phyloP scores from a whole-genome alignment of 2,888 invertebrate species.

The Nephrotoma flavescens region DNA sequence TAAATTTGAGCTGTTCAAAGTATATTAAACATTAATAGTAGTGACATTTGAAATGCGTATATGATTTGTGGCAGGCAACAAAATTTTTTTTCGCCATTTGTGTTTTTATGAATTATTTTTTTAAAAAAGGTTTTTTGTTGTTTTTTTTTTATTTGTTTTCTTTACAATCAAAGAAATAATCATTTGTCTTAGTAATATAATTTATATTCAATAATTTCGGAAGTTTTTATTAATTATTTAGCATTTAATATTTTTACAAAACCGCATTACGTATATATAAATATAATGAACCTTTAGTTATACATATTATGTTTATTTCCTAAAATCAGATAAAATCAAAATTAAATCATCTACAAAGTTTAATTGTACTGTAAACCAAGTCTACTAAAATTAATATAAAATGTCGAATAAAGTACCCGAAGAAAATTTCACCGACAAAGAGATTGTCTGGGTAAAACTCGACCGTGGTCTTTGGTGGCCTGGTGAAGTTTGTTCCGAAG shows the following conservation, averaged over 20 bases:
- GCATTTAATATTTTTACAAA: neutral
- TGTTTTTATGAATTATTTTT: neutral
- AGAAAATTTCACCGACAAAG: slow-evolving; percentile 46
- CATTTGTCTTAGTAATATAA: neutral
- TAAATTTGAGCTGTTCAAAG: neutral
- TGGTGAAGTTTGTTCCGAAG: slow-evolving; percentile 53
- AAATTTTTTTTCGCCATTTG: neutral
- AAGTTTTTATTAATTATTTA: neutral
- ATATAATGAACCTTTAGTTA: neutral
- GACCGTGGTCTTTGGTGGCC: slow-evolving; percentile 73
- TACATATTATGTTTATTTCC: neutral
- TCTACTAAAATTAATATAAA: neutral
- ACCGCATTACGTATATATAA: neutral
- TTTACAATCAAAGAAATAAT: neutral
- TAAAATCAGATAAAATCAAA: neutral
- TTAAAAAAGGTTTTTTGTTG: neutral
- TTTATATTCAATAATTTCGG: neutral
- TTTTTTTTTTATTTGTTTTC: neutral
- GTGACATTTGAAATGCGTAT: neutral
- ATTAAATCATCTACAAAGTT: neutral
- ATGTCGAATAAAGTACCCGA: neutral
- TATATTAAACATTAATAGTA: neutral
- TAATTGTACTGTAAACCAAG: neutral
- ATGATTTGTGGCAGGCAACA: neutral
- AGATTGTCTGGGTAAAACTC: slow-evolving; percentile 75